Conservation (phyloP, 1,140 invertebrate species). For the Heliconius melpomene region DNA sequence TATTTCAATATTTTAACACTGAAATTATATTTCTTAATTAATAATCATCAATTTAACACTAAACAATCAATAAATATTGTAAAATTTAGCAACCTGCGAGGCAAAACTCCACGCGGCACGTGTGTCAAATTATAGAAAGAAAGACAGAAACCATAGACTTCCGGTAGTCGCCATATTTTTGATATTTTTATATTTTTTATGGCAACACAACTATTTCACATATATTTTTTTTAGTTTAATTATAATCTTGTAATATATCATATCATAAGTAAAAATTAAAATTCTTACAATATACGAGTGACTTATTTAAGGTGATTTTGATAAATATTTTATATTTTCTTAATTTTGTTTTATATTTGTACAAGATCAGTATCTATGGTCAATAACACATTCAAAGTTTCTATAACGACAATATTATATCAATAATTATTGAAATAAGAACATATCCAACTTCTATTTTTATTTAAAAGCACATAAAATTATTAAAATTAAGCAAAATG, state of each 20-base stretch:
- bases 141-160: slow-evolving; percentile 70
- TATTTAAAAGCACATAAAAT: not conserved
- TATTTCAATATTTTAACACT: slow-evolving; percentile 44
- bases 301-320: not conserved
- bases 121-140: slow-evolving; percentile 80
- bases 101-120: slow-evolving; percentile 81
- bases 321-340: not conserved
- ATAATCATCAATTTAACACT: slow-evolving; percentile 45
- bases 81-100: slow-evolving; percentile 75
- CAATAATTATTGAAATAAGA: not conserved
- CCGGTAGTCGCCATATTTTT: slow-evolving; percentile 62
- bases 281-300: not conserved
- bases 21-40: slow-evolving; percentile 39
- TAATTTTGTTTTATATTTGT: not conserved
- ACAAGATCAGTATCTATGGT: not conserved
- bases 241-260: not conserved
- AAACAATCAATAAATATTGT: slow-evolving; percentile 54
- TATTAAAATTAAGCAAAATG: slow-evolving; percentile 45
- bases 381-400: slow-evolving; percentile 37
- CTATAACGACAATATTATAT: slow-evolving; percentile 44
- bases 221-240: not conserved
- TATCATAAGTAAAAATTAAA: not conserved
- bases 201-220: slow-evolving; percentile 45
- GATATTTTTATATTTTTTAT: slow-evolving; percentile 53
- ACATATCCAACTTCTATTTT: not conserved